Evolutionary conservation across 1,140 invertebrate species (phyloP), one percentile per base, ranked within the genome.

Genomic region (Orussus abietinus): DNA sequence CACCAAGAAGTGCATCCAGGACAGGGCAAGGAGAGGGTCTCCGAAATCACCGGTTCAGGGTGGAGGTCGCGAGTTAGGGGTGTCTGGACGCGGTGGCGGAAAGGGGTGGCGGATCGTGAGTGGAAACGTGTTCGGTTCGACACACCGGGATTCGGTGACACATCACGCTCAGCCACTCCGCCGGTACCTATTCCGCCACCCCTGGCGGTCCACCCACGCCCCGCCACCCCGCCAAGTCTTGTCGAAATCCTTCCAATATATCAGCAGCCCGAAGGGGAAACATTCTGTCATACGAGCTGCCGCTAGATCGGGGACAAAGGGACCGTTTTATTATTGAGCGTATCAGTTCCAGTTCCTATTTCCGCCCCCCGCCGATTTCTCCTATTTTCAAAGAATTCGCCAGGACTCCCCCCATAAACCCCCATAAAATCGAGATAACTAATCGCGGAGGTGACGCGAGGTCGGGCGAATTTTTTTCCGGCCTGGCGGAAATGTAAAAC

Each of bases 251-350:
- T 54, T 57, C 57, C 55, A 45, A 57, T 57, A 48, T 36, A 45
- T 56, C 46, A 36, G 34, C 34, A 17, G 34, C 13, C 34, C 34
- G 7, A 20, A 33, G 31, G 31, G 25, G 13, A 45, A 45, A 33
- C 46, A 39, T 35, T 42, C 35, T 29, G 54, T 51, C 54, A 46
- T 22, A 33, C 22, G 5, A 37, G 15, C 5, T 11, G 13, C 14
- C 14, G 21, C 33, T 34, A 42, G 22, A 34, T 26, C 31, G 36
- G 47, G 45, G 50, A 61, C 51, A 55, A 53, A 56, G 45, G 38
- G 55, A 47, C 44, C 49, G 55, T 66, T 67, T 66, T 61, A 62
- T 62, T 63, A 59, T 53, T 45, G 49, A 60, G 51, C 42, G 45
- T 7, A 25, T n/a, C 22, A 6, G n/a, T 25, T 25, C n/a, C 40